Conservation (phyloP, 1,140 invertebrate genomes). For the Aphidius ervi region DNA sequence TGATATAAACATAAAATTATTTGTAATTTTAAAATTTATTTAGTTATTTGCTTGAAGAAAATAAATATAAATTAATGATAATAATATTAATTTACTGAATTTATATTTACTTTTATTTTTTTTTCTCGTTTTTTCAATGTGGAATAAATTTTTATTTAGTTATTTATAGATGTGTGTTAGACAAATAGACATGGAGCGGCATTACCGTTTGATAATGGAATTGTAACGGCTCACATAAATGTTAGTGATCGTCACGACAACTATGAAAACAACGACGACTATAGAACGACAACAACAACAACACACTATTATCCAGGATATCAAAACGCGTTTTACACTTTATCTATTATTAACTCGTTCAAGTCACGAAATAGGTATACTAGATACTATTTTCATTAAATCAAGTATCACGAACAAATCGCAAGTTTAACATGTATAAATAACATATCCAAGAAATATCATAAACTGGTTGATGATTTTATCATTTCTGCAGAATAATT, state of each 20-base stretch:
- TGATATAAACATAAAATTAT: too few species aligned
- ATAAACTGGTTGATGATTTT: slow-evolving; percentile 10
- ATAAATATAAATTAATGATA: too few species aligned
- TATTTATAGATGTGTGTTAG: neutral
- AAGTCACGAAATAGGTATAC: slow-evolving; percentile 14
- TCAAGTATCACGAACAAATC: slow-evolving; percentile 2
- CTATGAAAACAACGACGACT: neutral
- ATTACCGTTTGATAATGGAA: slow-evolving; percentile 21
- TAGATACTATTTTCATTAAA: slow-evolving; percentile 21
- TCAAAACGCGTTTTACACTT: slow-evolving; percentile 13
- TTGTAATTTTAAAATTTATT: too few species aligned
- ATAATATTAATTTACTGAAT: too few species aligned
- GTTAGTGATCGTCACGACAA: neutral
- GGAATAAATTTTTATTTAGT: neutral
- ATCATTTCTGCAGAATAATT: too few species aligned
- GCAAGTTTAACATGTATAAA: neutral
- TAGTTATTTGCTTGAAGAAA: too few species aligned
- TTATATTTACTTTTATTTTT: too few species aligned
- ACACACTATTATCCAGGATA: neutral
- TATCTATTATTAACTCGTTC: slow-evolving; percentile 26
- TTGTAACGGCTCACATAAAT: slow-evolving; percentile 14
- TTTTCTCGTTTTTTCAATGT: too few species aligned
- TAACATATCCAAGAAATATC: neutral
- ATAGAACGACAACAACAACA: too few species aligned
- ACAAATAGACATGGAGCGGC: neutral